These are phyloP conservation scores for Acinonyx jubatus DNA, from an alignment of 2,113 vertebrate species.

Conservation along the genomic window DNA sequence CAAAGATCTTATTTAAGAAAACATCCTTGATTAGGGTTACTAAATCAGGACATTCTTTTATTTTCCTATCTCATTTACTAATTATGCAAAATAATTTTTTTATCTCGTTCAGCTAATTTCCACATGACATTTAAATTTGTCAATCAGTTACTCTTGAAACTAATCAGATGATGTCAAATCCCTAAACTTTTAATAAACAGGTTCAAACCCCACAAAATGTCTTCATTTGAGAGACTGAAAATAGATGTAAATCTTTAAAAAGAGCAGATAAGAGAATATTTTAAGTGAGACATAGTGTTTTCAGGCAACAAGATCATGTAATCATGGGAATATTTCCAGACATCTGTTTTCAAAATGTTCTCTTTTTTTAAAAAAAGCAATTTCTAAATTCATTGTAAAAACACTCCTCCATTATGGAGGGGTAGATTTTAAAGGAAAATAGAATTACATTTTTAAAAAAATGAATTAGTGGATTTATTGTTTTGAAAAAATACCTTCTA, in stretches of 20 bases:
- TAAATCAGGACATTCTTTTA: not conserved
- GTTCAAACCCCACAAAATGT: not conserved
- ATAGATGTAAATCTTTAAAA: constrained; percentile 41
- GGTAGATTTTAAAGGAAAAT: not conserved
- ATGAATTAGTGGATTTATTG: not conserved
- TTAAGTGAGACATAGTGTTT: constrained; percentile 46
- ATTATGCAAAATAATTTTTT: constrained; percentile 9
- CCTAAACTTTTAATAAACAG: not conserved
- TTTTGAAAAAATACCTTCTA: not conserved
- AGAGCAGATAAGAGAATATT: constrained; percentile 50
- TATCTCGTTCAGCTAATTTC: not conserved
- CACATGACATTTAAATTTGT: not conserved
- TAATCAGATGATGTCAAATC: not conserved
- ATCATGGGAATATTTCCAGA: constrained; percentile 52
- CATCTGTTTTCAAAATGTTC: constrained; percentile 57
- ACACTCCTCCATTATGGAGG: not conserved
- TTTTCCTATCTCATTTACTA: not conserved
- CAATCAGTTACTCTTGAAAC: constrained; percentile 24
- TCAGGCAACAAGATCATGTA: constrained; percentile 21
- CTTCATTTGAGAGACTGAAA: constrained; percentile 56
- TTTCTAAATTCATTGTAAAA: not conserved
- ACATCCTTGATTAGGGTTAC: not conserved
- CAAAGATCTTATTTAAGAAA: not conserved
- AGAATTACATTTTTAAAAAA: not conserved
- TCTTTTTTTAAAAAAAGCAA: not conserved